Evolutionary conservation across 1,140 invertebrate genomes (phyloP).

Genomic region (Drosophila auraria): DNA sequence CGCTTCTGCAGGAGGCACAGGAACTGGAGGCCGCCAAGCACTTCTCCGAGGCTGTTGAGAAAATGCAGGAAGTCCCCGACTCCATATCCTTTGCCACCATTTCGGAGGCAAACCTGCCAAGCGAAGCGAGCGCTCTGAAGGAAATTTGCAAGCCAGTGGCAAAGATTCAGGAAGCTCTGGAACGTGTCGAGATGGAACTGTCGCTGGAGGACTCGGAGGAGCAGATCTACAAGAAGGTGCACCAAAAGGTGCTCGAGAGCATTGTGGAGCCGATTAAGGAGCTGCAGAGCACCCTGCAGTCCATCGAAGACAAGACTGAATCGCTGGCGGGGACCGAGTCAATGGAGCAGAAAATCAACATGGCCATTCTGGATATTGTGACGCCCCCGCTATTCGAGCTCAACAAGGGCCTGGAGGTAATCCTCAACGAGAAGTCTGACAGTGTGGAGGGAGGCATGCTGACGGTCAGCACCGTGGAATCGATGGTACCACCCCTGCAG

Average conservation of each 20-base stretch:
- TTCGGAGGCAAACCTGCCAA: slow-evolving; percentile 85
- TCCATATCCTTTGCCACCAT: slow-evolving; percentile 86
- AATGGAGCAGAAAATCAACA: slow-evolving; percentile 86
- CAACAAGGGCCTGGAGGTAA: slow-evolving; percentile 85
- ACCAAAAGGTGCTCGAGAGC: slow-evolving; percentile 85
- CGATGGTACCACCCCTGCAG: slow-evolving; percentile 85
- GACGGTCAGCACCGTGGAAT: slow-evolving; percentile 85
- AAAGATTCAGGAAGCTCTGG: slow-evolving; percentile 85
- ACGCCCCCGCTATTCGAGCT: slow-evolving; percentile 86
- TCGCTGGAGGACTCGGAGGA: slow-evolving; percentile 83
- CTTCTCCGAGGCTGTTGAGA: slow-evolving; percentile 82
- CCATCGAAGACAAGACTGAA: slow-evolving; percentile 85
- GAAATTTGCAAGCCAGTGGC: slow-evolving; percentile 82
- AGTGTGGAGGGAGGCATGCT: slow-evolving; percentile 75
- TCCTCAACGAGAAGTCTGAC: slow-evolving; percentile 68
- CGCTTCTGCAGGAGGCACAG: slow-evolving; percentile 85
- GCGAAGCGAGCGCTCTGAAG: slow-evolving; percentile 82
- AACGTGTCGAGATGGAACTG: slow-evolving; percentile 85
- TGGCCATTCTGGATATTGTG: slow-evolving; percentile 86
- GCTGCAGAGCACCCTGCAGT: slow-evolving; percentile 84
- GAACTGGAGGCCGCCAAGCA: slow-evolving; percentile 86
- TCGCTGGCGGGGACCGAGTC: slow-evolving; percentile 85
- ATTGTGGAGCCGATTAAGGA: slow-evolving; percentile 85
- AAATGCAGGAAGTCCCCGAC: slow-evolving; percentile 85
- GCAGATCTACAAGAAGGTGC: slow-evolving; percentile 78